phyloP scores from a whole-genome alignment of 2,888 invertebrate species.

The Acholoe squamosa region DNA sequence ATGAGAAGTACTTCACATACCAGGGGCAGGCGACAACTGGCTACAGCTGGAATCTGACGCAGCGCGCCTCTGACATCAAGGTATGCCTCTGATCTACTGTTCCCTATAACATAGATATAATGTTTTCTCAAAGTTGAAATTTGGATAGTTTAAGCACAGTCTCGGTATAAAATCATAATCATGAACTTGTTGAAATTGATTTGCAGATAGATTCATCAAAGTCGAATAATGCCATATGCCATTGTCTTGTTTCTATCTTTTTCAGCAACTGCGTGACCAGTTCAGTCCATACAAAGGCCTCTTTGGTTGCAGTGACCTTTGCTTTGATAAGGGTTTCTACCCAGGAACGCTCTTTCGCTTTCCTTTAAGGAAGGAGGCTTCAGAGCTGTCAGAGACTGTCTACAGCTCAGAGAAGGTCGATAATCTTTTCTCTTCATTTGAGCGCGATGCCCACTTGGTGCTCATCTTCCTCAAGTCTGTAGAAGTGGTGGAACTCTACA shows the following conservation, averaged over 20 bases:
- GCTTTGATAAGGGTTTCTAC: constrained; percentile 71
- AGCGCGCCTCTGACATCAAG: constrained; percentile 23
- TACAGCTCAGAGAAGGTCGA: constrained; percentile 73
- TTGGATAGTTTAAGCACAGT: too few relatives aligned
- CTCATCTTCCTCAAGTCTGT: constrained; percentile 78
- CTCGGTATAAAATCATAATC: too few relatives aligned
- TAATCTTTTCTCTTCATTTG: constrained; percentile 74
- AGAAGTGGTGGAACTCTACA: constrained; percentile 72
- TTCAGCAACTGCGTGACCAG: constrained; percentile 67
- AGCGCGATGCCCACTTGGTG: constrained; percentile 73
- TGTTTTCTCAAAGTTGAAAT: too few relatives aligned
- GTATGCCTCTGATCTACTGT: not conserved
- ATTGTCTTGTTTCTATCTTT: not conserved
- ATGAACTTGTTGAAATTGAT: not conserved
- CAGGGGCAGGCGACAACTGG: constrained; percentile 70
- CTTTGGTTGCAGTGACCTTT: constrained; percentile 71
- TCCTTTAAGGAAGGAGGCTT: constrained; percentile 74
- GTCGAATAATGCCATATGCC: not conserved
- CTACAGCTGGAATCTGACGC: constrained; percentile 69
- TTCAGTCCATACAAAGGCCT: constrained; percentile 72
- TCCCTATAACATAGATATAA: too few relatives aligned
- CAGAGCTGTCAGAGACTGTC: constrained; percentile 74
- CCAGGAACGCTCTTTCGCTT: constrained; percentile 80
- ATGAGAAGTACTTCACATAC: constrained; percentile 71
- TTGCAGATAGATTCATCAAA: not conserved